Evolutionary conservation across 2,888 invertebrate genomes (phyloP), one percentile per base, ranked within the genome.

Genomic region (Caenorhabditis sp.): DNA sequence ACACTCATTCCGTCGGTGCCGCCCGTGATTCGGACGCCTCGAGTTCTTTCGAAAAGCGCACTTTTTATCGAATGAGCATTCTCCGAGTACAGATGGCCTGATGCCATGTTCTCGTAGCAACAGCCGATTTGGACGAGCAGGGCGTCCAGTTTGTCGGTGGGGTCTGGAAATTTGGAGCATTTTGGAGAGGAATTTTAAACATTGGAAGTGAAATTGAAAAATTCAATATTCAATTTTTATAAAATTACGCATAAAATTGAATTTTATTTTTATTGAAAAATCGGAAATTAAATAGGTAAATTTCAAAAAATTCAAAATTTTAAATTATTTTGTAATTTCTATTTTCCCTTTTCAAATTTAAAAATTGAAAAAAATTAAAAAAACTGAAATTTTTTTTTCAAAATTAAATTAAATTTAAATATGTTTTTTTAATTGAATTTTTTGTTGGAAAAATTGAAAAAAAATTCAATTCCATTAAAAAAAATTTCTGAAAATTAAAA

Each of bases 31-130:
- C 79, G 61, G n/a, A 83, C 80, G 5, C 82, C 82, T 13, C 72
- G 24, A 15, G 35, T 53, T 60, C 77, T 72, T 65, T 80, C 78
- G 5, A 28, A 28, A 18, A 82, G 40, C 6, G 72, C 71, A 18
- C 20, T 65, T 22, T 67, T 71, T 0, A 90, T 70, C n/a, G 89
- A 72, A 15, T 62, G 51, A 24, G 82, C 78, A 69, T 90, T 90
- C 60, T 90, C 90, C 2, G 83, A 82, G 62, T 85, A 90, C 15
- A 90, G 53, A 68, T 88, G 85, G 9, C 88, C 87, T 28, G 85
- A 82, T n/a, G 88, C 88, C 55, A 86, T 84, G 18, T 83, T 85
- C 51, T 90, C 90, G 61, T 91, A 90, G 69, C 91, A 90, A 40
- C 90, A 90, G 8, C 89, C 90, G 11, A 80, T 85, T 67, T 89